These are phyloP conservation scores for Drosophila willistoni DNA, from an alignment of 1,140 invertebrate genomes.

Conservation along the genomic window DNA sequence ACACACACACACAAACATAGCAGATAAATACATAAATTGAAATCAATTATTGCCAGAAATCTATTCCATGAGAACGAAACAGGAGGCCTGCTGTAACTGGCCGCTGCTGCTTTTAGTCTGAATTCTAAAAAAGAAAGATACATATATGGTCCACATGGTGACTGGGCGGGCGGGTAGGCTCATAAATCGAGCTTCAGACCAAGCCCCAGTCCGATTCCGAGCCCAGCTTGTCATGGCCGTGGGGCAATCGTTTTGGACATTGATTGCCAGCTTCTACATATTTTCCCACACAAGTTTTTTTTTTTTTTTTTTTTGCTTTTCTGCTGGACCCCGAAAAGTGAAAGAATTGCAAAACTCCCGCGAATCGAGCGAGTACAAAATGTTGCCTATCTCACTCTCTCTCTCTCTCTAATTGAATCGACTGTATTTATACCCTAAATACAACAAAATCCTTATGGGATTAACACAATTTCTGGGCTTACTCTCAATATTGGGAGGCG, in stretches of 20 bases:
- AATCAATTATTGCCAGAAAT: slow-evolving; percentile 79
- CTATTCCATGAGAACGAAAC: slow-evolving; percentile 66
- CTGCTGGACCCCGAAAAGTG: slow-evolving; percentile 65
- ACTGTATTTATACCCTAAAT: neutral
- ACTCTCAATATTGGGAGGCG: too few species aligned
- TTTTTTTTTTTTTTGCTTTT: slow-evolving; percentile 1
- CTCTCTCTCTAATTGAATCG: neutral
- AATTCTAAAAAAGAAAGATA: neutral
- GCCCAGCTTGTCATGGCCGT: slow-evolving; percentile 67
- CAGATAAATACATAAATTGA: slow-evolving; percentile 65
- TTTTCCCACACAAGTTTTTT: slow-evolving; percentile 67
- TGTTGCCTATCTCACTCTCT: neutral
- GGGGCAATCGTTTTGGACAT: slow-evolving; percentile 72
- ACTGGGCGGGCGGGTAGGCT: slow-evolving; percentile 42
- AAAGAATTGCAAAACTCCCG: slow-evolving; percentile 53
- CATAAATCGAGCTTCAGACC: slow-evolving; percentile 64
- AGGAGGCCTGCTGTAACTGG: slow-evolving; percentile 25
- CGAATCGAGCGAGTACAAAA: slow-evolving; percentile 50
- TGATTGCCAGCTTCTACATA: slow-evolving; percentile 81
- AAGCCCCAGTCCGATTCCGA: neutral
- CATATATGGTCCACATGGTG: slow-evolving; percentile 18
- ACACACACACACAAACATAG: slow-evolving; percentile 14
- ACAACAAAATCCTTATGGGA: too few species aligned
- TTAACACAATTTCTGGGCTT: too few species aligned
- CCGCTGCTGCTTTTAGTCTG: slow-evolving; percentile 12